Evolutionary conservation across 1,140 invertebrate species (phyloP), one percentile per base, ranked within the genome.

Genomic region (Latrodectus geometricus): DNA sequence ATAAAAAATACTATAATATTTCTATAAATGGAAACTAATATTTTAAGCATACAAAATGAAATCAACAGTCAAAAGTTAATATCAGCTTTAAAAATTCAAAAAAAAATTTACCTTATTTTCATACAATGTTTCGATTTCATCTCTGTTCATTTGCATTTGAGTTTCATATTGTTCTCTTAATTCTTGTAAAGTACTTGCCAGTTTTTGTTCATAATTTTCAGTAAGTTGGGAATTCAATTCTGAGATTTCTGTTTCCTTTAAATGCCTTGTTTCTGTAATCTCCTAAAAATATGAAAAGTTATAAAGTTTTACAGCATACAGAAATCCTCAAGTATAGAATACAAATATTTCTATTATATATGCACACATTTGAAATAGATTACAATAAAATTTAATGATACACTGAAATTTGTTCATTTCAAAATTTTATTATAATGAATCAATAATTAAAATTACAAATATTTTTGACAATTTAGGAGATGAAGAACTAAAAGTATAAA

Each of bases 131-230:
- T 93, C 92, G 48, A 92, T 89, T 90, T 99, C 97, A 49, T 96
- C 94, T 50, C 97, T 94, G 89, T 97, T 97, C 50, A 93, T 93
- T 87, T 94, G 94, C 92, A 99, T 95, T 89, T 98, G 96, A 68
- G 92, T 94, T 90, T 99, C 98, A 91, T 98, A 98, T 88, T 99
- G 96, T 77, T 95, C 96, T 23, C 98, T 94, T 68, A 99, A 92
- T 88, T 97, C 96, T 89, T 96, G 95, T 73, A 99, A 92, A n/a
- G 96, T 95, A 88, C 98, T 95, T 89, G 97, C 95, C 21, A 99
- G 91, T 90, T 97, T 97, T 0, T 95, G 95, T 90, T 99, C 97
- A 90, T 99, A 99, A 89, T 98, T 96, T 89, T 97, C 94, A 54
- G 96, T 94, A 1, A 99, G 92, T 77, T 96, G 94, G 0, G 96